Evolutionary conservation across 2,113 vertebrate genomes (phyloP), one percentile per base, ranked within the genome.

Genomic region (Conger conger): DNA sequence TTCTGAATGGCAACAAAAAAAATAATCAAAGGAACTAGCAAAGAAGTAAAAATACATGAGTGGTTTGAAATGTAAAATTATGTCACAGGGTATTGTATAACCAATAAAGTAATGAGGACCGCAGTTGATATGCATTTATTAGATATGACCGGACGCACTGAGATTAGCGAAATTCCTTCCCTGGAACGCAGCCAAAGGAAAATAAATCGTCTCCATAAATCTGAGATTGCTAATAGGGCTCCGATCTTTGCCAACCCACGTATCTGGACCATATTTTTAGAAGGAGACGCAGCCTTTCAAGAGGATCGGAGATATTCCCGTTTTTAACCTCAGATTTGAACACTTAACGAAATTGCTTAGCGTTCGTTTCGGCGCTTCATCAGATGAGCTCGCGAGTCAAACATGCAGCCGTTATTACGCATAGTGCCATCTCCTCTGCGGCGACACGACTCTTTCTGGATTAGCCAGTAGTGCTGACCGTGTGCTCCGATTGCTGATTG

Each of bases 401-500:
- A 63, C 37, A 45, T 27, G 36, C 30, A 60, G 57, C 45, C 45
- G 35, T 68, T 57, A 81, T 83, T 54, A 84, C 81, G 77, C 36
- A 54, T 82, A 85, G 53, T 57, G 54, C 18, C 17, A 23, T 36
- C 81, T 57, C 54, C 57, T 27, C 53, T 82, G 57, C 45, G 35
- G 40, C 53, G 81, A 33, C 79, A 85, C 82, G 85, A 80, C 73
- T 17, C 83, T 37, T 81, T 36, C 4, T 81, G 82, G 82, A 85
- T 85, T 84, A 86, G 83, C 84, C 27, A 30, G 73, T 20, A 6
- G 68, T 16, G 79, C 57, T 79, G 20, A 37, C 73, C 79, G 80
- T 63, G 42, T 87, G 85, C 57, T 83, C 50, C 53, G 79, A 76
- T 82, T 85, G n/a, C 42, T 85, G 84, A 90, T 88, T 88, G 84